These are phyloP conservation scores for Drosophila siamana DNA, from an alignment of 2,888 invertebrate species.

Conservation along the genomic window DNA sequence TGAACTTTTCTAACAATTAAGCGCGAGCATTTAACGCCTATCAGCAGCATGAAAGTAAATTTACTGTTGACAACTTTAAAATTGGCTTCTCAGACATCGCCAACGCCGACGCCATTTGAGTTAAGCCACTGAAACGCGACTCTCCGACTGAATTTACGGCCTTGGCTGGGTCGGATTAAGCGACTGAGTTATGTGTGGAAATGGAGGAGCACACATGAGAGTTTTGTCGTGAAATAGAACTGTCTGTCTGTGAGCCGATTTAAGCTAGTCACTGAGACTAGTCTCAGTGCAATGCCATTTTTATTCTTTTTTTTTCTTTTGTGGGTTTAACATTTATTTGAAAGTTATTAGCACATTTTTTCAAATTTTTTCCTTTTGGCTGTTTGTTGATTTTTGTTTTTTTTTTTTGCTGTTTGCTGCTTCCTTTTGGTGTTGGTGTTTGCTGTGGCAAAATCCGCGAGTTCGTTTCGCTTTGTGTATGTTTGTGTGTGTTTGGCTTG, in stretches of 20 bases:
- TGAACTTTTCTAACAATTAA: conserved; percentile 29
- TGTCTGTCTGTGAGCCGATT: conserved; percentile 40
- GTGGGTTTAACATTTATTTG: conserved; percentile 57
- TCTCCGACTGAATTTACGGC: conserved; percentile 58
- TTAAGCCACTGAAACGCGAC: conserved; percentile 58
- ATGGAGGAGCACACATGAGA: conserved; percentile 38
- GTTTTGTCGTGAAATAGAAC: conserved; percentile 42
- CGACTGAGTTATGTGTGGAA: conserved; percentile 55
- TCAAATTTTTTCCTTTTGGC: conserved; percentile 28
- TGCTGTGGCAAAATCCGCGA: conserved; percentile 23
- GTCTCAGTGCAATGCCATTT: conserved; percentile 24
- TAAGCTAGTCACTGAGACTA: conserved; percentile 54
- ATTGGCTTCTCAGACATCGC: conserved; percentile 50
- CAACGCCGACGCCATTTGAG: conserved; percentile 39
- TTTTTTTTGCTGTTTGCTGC: not conserved
- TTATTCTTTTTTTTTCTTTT: conserved; percentile 6
- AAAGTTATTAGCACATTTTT: conserved; percentile 65
- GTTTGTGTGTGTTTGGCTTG: conserved; percentile 28
- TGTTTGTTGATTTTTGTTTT: not conserved
- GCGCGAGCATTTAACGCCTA: conserved; percentile 35
- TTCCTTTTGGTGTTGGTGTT: conserved; percentile 13
- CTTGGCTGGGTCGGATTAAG: conserved; percentile 55
- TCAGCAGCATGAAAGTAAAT: conserved; percentile 23
- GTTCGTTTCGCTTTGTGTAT: conserved; percentile 11
- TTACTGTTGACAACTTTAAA: conserved; percentile 59